Percentiles rank a stretch among this genome's conserved stretches.
phyloP scores from a whole-genome alignment of 2,888 invertebrate genomes.

The Pomacea canaliculata region DNA sequence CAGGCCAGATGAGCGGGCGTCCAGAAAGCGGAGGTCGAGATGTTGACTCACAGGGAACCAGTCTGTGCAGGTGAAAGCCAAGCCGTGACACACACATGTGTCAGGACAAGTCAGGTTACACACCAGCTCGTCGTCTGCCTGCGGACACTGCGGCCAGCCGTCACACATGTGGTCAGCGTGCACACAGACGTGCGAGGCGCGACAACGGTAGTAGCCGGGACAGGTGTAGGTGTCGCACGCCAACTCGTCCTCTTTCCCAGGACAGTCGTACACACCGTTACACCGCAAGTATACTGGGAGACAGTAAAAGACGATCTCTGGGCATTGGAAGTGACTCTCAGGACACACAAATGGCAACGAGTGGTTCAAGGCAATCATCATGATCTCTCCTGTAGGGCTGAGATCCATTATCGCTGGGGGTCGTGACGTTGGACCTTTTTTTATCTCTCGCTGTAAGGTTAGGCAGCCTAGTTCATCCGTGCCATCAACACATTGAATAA shows the following conservation, averaged over 20 bases:
- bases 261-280: conserved; percentile 28
- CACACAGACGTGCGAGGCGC: conserved; percentile 28
- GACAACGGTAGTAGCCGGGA: conserved; percentile 23
- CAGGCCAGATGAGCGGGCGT: conserved; percentile 9
- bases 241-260: conserved; percentile 24
- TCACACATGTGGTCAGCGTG: conserved; percentile 38
- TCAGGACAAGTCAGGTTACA: conserved; percentile 22
- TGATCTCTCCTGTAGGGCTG: conserved; percentile 18
- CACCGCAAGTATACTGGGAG: conserved; percentile 33
- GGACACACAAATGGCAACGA: conserved; percentile 3
- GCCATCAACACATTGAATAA: conserved; percentile 48
- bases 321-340: conserved; percentile 24
- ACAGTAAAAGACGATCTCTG: conserved; percentile 16
- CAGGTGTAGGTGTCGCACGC: conserved; percentile 19
- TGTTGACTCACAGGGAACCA: neutral
- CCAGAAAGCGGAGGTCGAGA: conserved; percentile 1
- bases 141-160: conserved; percentile 33
- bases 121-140: conserved; percentile 39
- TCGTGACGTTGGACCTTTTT: neutral
- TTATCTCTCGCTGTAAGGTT: neutral
- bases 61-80: conserved; percentile 21
- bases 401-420: conserved; percentile 17
- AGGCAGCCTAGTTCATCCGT: conserved; percentile 45
- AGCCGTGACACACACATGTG: conserved; percentile 23
- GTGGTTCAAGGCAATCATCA: neutral